Conservation (phyloP, 2,113 vertebrate species). For the Choloepus hoffmanni region DNA sequence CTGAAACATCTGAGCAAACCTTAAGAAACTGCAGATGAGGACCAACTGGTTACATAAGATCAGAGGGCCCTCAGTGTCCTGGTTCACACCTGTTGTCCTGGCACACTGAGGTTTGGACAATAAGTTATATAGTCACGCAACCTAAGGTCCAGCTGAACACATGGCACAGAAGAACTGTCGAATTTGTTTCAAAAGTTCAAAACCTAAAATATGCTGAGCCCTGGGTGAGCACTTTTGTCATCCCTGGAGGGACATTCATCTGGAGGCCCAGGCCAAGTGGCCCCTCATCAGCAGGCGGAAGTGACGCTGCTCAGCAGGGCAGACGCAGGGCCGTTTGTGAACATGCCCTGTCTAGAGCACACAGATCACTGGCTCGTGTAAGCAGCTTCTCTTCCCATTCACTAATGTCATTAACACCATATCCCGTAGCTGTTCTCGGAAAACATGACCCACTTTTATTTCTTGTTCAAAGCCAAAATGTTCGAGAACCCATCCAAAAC, state of each 20-base stretch:
- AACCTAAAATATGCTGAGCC: not conserved
- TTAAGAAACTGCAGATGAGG: not conserved
- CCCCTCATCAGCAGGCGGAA: not conserved
- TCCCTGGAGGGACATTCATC: not conserved
- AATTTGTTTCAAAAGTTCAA: not conserved
- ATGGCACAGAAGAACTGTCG: not conserved
- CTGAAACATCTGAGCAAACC: not conserved
- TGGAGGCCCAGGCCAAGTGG: not conserved
- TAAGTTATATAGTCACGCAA: no score
- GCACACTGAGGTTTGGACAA: no score
- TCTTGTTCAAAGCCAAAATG: not conserved
- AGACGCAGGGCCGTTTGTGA: not conserved
- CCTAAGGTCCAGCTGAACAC: not conserved
- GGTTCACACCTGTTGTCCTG: not conserved
- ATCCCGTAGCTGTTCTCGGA: not conserved
- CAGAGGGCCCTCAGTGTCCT: not conserved
- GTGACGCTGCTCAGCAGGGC: not conserved
- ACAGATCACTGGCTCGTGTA: accelerated
- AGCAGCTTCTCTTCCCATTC: not conserved
- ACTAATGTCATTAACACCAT: not conserved
- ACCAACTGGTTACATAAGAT: not conserved
- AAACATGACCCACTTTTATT: not conserved
- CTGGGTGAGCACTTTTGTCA: not conserved
- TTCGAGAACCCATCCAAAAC: not conserved
- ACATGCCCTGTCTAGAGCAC: not conserved